Conservation (phyloP, 1,140 invertebrate species). For the Drosophila asahinai region DNA sequence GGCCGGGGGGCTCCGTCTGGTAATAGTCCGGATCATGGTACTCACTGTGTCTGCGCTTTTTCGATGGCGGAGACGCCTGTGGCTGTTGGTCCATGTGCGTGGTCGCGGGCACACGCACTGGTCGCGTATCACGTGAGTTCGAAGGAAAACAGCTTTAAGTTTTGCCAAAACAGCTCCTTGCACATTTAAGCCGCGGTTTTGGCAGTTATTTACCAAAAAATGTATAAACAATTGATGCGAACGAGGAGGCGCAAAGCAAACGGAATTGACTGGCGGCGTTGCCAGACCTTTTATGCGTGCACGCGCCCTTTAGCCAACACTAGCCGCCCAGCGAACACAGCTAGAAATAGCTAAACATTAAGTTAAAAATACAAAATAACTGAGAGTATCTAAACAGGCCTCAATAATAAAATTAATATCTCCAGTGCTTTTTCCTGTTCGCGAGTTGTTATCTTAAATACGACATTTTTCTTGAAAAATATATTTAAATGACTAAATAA, state of each 20-base stretch:
- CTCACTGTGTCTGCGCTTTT: conserved; percentile 78
- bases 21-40: conserved; percentile 81
- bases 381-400: too few species aligned
- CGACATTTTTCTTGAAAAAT: too few species aligned
- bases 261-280: conserved; percentile 32
- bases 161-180: conserved; percentile 33
- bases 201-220: conserved; percentile 43
- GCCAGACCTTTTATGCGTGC: background rate
- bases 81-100: conserved; percentile 69
- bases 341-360: too few species aligned
- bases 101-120: conserved; percentile 33
- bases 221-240: conserved; percentile 47
- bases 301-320: conserved; percentile 37
- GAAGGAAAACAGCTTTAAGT: conserved; percentile 37
- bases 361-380: too few species aligned
- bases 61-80: conserved; percentile 57
- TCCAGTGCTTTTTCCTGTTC: too few species aligned
- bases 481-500: too few species aligned
- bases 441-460: too few species aligned
- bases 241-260: conserved; percentile 70
- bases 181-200: conserved; percentile 62
- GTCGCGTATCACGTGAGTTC: conserved; percentile 53
- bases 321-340: background rate
- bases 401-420: too few species aligned
- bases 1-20: conserved; percentile 1